A percentile compares a stretch with the other conserved stretches of the same genome.
Conservation (phyloP, 2,113 vertebrate species). For the Euleptes europaea region DNA sequence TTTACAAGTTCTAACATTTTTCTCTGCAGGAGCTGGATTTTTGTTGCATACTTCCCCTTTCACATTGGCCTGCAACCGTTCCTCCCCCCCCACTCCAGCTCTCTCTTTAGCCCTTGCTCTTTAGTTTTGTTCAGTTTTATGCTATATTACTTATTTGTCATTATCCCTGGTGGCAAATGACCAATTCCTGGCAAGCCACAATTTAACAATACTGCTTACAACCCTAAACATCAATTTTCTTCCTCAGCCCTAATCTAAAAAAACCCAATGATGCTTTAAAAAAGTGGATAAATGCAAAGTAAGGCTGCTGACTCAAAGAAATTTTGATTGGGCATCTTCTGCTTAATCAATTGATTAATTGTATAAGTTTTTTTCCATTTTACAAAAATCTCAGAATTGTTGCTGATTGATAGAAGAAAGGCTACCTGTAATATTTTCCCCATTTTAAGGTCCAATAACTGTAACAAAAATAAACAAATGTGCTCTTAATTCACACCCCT, state of each 20-base stretch:
- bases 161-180: neutral
- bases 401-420: neutral
- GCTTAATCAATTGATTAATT: neutral
- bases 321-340: neutral
- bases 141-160: neutral
- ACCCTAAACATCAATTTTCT: neutral
- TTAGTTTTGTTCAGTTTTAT: neutral
- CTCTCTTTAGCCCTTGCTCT: neutral
- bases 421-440: too few species aligned
- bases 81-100: neutral
- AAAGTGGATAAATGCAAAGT: neutral
- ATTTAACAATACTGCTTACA: neutral
- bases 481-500: too few species aligned
- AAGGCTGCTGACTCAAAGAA: neutral
- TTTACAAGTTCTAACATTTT: slow-evolving; percentile 15
- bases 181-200: neutral
- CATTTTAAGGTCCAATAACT: too few species aligned
- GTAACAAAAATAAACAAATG: too few species aligned
- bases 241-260: neutral
- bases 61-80: neutral
- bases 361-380: neutral
- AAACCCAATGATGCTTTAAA: neutral
- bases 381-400: neutral
- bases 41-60: neutral
- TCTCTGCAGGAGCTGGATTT: neutral